These are phyloP conservation scores for Psilanteris sp. DNA, from an alignment of 1,140 invertebrate genomes.

Conservation along the genomic window DNA sequence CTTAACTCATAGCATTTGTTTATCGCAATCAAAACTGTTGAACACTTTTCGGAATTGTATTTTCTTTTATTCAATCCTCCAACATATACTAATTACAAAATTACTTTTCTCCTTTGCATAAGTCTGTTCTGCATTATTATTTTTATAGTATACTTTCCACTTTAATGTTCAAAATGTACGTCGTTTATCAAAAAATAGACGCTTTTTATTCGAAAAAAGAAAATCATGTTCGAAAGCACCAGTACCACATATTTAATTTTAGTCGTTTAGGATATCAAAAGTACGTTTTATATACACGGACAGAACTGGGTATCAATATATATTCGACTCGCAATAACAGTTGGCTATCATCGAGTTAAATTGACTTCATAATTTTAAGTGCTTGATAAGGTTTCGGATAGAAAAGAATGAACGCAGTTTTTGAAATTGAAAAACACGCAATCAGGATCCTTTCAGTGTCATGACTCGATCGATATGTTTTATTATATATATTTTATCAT, in stretches of 20 bases:
- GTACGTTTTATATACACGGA: constrained; percentile 48
- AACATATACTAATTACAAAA: constrained; percentile 56
- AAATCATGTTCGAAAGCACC: constrained; percentile 45
- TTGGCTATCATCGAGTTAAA: not conserved
- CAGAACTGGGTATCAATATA: constrained; percentile 24
- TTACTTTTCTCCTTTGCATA: constrained; percentile 48
- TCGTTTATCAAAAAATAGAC: constrained; percentile 59
- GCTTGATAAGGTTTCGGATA: no score
- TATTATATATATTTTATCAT: constrained; percentile 38
- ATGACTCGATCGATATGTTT: constrained; percentile 34
- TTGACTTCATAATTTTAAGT: no score
- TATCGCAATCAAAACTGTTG: constrained; percentile 36
- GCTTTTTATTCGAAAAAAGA: constrained; percentile 40
- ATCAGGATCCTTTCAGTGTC: constrained; percentile 38
- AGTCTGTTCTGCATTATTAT: constrained; percentile 40
- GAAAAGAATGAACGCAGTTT: no score
- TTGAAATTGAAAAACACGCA: no score
- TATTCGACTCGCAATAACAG: constrained; percentile 1
- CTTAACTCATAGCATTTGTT: constrained; percentile 20
- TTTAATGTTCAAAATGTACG: constrained; percentile 56
- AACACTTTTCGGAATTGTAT: constrained; percentile 53
- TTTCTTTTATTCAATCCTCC: constrained; percentile 32
- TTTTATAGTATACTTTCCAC: constrained; percentile 59
- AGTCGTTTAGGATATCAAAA: constrained; percentile 47
- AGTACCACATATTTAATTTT: constrained; percentile 45